These are phyloP conservation scores for Agonopterix alstromeriana DNA, from an alignment of 2,888 invertebrate genomes.

Conservation along the genomic window DNA sequence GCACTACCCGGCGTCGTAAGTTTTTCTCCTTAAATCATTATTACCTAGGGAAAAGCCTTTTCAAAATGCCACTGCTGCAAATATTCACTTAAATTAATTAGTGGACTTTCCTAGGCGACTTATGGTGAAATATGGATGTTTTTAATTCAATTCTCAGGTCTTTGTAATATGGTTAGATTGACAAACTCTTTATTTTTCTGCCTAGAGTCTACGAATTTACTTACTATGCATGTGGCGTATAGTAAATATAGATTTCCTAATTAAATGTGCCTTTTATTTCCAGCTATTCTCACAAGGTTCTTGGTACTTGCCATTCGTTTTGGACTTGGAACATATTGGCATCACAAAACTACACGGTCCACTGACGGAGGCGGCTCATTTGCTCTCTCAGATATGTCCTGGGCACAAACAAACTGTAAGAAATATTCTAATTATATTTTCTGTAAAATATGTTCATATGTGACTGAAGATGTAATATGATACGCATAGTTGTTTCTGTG, in stretches of 20 bases:
- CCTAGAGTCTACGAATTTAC: no score
- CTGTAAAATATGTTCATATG: no score
- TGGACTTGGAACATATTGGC: slow-evolving; percentile 92
- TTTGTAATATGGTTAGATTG: no score
- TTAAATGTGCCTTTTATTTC: slow-evolving; percentile 12
- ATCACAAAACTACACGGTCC: slow-evolving; percentile 87
- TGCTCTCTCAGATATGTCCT: slow-evolving; percentile 87
- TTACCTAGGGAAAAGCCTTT: no score
- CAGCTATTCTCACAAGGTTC: slow-evolving; percentile 90
- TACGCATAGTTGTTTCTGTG: no score
- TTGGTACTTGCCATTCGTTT: slow-evolving; percentile 86
- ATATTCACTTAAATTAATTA: no score
- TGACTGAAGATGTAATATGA: no score
- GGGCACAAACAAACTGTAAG: slow-evolving; percentile 81
- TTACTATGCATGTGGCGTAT: neutral
- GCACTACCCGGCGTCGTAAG: slow-evolving; percentile 93
- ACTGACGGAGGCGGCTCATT: slow-evolving; percentile 89
- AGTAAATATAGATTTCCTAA: neutral
- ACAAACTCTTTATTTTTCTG: no score
- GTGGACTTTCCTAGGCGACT: no score
- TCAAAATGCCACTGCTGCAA: no score
- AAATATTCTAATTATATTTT: slow-evolving; percentile 1
- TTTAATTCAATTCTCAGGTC: no score
- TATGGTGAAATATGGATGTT: no score
- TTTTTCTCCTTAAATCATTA: slow-evolving; percentile 12